Evolutionary conservation across 1,140 invertebrate genomes (phyloP).

Genomic region (Drosophila funebris): DNA sequence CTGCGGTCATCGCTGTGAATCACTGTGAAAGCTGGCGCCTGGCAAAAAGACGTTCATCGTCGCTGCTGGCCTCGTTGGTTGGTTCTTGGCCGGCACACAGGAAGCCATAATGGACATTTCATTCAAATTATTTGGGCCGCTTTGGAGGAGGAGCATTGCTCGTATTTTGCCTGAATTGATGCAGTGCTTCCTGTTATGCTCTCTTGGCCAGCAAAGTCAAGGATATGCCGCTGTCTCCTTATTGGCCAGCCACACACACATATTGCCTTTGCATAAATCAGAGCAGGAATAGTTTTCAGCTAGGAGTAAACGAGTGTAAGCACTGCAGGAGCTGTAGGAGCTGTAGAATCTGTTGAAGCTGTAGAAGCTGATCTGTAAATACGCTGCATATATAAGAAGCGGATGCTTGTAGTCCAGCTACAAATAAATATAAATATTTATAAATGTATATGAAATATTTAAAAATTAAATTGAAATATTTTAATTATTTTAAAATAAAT

Average conservation of each 20-base stretch:
- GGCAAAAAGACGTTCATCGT: slow-evolving; percentile 51
- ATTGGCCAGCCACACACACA: slow-evolving; percentile 31
- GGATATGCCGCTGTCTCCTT: neutral
- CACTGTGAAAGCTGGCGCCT: slow-evolving; percentile 61
- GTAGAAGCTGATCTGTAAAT: too few species aligned
- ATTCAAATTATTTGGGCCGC: slow-evolving; percentile 80
- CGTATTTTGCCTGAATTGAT: slow-evolving; percentile 73
- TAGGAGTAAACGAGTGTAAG: neutral
- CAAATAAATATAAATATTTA: too few species aligned
- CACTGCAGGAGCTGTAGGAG: neutral
- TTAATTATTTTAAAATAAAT: too few species aligned
- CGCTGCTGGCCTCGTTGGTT: slow-evolving; percentile 15
- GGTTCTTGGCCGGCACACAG: slow-evolving; percentile 52
- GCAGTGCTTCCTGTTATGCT: slow-evolving; percentile 68
- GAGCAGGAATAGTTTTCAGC: slow-evolving; percentile 3
- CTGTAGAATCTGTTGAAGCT: too few species aligned
- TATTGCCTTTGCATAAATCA: slow-evolving; percentile 67
- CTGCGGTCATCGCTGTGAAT: slow-evolving; percentile 69
- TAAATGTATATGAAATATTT: too few species aligned
- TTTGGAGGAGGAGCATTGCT: slow-evolving; percentile 38
- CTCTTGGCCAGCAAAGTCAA: slow-evolving; percentile 17
- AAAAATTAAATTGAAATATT: too few species aligned
- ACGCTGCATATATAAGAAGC: too few species aligned
- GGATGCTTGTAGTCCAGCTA: too few species aligned
- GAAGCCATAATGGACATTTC: slow-evolving; percentile 83